phyloP scores from a whole-genome alignment of 2,888 invertebrate genomes.

The Brachypalpus laphriformis region DNA sequence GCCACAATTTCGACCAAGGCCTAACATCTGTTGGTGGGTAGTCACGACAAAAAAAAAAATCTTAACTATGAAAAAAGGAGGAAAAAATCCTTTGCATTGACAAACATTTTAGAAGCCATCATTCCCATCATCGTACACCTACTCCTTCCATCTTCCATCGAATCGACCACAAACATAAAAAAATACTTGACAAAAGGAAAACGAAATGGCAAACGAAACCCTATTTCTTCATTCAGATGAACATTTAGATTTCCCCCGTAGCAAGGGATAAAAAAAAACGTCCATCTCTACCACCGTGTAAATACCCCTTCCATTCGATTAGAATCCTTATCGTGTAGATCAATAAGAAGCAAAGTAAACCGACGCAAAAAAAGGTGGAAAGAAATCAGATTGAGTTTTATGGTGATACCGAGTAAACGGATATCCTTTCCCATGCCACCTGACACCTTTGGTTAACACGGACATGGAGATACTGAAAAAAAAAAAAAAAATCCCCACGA shows the following conservation, averaged over 20 bases:
- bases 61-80: neutral
- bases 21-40: neutral
- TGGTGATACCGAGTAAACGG: slow-evolving; percentile 62
- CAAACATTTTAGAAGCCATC: slow-evolving; percentile 46
- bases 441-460: slow-evolving; percentile 49
- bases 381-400: slow-evolving; percentile 62
- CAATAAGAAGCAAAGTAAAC: slow-evolving; percentile 21
- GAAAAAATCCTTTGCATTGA: slow-evolving; percentile 5
- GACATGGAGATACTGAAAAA: neutral
- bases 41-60: neutral
- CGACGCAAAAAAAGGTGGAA: slow-evolving; percentile 6
- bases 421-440: slow-evolving; percentile 57
- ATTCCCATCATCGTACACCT: slow-evolving; percentile 29
- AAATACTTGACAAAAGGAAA: slow-evolving; percentile 48
- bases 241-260: slow-evolving; percentile 35
- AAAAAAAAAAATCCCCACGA: neutral
- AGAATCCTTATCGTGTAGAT: slow-evolving; percentile 53
- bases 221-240: slow-evolving; percentile 37
- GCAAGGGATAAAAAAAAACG: slow-evolving; percentile 21
- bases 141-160: neutral
- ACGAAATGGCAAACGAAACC: slow-evolving; percentile 42
- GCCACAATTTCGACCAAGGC: neutral
- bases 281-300: slow-evolving; percentile 15
- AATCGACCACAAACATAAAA: slow-evolving; percentile 49
- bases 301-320: slow-evolving; percentile 45